Evolutionary conservation across 2,113 vertebrate species (phyloP).

Genomic region (Podilymbus podiceps): DNA sequence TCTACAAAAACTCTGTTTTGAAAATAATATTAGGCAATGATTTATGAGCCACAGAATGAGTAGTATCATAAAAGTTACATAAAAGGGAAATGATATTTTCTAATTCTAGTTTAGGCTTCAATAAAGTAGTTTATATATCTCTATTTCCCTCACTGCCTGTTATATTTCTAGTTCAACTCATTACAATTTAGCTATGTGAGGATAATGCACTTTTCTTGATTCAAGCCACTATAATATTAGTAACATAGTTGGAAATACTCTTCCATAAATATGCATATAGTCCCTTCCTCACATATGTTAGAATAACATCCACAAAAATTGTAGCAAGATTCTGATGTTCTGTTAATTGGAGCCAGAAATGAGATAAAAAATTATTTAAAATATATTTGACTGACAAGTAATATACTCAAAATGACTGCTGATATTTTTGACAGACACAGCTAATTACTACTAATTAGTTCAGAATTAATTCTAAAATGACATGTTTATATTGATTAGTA

Average conservation of each 20-base stretch:
- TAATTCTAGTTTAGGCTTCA: not conserved
- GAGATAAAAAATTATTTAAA: not conserved
- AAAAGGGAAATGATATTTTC: not conserved
- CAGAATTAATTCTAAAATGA: constrained; percentile 29
- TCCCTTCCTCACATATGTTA: not conserved
- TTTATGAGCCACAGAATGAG: not conserved
- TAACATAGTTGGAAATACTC: not conserved
- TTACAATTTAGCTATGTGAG: not conserved
- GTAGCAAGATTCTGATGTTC: not conserved
- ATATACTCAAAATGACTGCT: not conserved
- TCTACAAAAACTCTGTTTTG: not conserved
- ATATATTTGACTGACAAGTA: constrained; percentile 15
- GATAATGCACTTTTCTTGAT: not conserved
- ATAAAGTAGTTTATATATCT: not conserved
- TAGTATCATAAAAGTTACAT: not conserved
- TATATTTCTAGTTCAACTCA: not conserved
- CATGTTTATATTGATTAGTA: constrained; percentile 9
- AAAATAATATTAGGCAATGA: not conserved
- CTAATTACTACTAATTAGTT: constrained; percentile 42
- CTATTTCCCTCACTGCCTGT: not conserved
- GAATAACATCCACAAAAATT: not conserved
- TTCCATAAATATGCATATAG: not conserved
- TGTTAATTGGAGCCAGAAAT: constrained; percentile 13
- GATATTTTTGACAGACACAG: constrained; percentile 26
- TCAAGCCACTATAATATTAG: not conserved